phyloP scores from a whole-genome alignment of 2,113 vertebrate species.

The Climacteris rufus region DNA sequence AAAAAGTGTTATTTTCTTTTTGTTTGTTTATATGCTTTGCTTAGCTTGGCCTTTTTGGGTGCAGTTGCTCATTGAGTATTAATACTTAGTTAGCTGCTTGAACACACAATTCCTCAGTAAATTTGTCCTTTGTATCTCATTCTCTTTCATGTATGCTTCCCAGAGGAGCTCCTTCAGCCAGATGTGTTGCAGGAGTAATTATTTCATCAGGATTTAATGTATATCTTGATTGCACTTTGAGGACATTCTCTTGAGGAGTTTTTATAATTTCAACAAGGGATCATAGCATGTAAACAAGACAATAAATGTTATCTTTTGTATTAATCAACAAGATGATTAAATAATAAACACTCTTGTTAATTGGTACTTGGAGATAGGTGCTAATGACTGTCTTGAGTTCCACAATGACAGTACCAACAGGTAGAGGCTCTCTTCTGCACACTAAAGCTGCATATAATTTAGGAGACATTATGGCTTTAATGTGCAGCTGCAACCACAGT shows the following conservation, averaged over 20 bases:
- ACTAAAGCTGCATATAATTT: slow-evolving; percentile 14
- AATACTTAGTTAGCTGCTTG: slow-evolving; percentile 29
- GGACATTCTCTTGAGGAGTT: slow-evolving; percentile 73
- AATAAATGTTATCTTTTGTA: slow-evolving; percentile 52
- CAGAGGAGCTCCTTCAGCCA: slow-evolving; percentile 49
- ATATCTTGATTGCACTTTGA: slow-evolving; percentile 83
- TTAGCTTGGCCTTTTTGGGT: neutral
- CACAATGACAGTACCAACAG: neutral
- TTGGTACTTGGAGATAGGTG: slow-evolving; percentile 36
- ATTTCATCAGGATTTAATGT: slow-evolving; percentile 84
- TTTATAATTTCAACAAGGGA: slow-evolving; percentile 53
- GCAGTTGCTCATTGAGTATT: neutral
- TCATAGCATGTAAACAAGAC: slow-evolving; percentile 40
- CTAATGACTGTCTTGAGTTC: slow-evolving; percentile 30
- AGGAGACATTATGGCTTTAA: neutral
- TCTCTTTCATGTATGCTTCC: slow-evolving; percentile 38
- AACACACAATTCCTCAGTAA: slow-evolving; percentile 41
- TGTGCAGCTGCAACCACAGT: slow-evolving; percentile 22
- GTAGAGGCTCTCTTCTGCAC: slow-evolving; percentile 3
- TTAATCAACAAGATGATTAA: slow-evolving; percentile 58
- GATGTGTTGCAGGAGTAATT: slow-evolving; percentile 81
- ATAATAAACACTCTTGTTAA: slow-evolving; percentile 38
- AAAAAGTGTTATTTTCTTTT: neutral
- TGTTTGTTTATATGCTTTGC: neutral
- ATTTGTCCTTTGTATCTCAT: slow-evolving; percentile 49